Conservation (phyloP, 1,140 invertebrate genomes). For the Papilio machaon region DNA sequence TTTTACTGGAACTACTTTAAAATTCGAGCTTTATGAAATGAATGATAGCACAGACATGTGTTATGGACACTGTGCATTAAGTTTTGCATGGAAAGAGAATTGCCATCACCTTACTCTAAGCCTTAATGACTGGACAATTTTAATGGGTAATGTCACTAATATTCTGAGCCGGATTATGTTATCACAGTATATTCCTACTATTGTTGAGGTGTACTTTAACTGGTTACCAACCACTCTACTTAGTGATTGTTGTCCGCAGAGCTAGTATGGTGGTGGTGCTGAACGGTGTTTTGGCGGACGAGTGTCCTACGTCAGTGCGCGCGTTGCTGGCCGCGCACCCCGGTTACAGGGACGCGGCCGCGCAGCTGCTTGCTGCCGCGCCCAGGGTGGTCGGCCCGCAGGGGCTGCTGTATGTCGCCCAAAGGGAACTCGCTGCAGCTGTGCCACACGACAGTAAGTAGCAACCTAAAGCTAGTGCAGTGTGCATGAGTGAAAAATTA, state of each 20-base stretch:
- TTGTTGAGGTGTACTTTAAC: background rate
- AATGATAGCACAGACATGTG: too few species aligned
- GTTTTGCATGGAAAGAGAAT: too few species aligned
- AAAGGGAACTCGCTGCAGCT: conserved; percentile 95
- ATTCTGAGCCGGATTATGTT: background rate
- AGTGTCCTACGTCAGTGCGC: conserved; percentile 90
- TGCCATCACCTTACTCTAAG: too few species aligned
- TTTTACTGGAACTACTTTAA: background rate
- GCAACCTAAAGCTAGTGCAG: background rate
- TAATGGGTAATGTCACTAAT: too few species aligned
- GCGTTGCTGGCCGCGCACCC: conserved; percentile 91
- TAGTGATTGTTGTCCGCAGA: conserved; percentile 46
- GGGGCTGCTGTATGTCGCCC: conserved; percentile 93
- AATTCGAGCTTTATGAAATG: background rate
- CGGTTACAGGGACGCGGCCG: conserved; percentile 91
- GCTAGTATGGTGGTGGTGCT: conserved; percentile 91
- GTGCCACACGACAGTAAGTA: conserved; percentile 94
- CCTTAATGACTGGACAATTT: too few species aligned
- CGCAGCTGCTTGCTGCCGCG: conserved; percentile 88
- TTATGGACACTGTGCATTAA: too few species aligned
- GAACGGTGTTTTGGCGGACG: conserved; percentile 92
- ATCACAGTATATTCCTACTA: background rate
- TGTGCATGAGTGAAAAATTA: too few species aligned
- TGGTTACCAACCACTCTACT: background rate
- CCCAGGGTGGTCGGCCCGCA: conserved; percentile 91